Conservation (phyloP, 2,113 vertebrate species). For the Dasypus novemcinctus region DNA sequence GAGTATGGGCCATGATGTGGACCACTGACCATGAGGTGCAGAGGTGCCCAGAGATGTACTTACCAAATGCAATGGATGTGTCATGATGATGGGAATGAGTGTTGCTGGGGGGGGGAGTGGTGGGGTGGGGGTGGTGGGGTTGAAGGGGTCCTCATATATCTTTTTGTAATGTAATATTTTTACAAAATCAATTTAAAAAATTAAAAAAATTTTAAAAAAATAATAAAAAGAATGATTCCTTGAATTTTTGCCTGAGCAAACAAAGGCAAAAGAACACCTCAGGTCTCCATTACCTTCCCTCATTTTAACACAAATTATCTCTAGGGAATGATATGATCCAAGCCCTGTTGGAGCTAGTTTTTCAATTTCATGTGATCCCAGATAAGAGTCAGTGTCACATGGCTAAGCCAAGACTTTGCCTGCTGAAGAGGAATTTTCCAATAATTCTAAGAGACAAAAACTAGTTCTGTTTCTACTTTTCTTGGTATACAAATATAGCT, state of each 20-base stretch:
- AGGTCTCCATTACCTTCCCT: background rate
- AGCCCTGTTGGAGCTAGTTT: background rate
- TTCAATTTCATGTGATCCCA: background rate
- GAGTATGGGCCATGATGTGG: too few species aligned
- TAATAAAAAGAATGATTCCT: background rate
- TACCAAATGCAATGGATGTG: too few species aligned
- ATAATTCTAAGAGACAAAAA: background rate
- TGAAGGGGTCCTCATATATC: too few species aligned
- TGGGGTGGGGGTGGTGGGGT: too few species aligned
- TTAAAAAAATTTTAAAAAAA: too few species aligned
- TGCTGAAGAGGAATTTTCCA: background rate
- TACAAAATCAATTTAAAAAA: too few species aligned
- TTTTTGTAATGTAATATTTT: too few species aligned
- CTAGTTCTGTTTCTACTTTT: background rate
- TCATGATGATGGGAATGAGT: too few species aligned
- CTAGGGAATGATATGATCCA: background rate
- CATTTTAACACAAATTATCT: background rate
- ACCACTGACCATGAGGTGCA: too few species aligned
- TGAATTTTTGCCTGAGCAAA: background rate
- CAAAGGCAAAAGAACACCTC: background rate
- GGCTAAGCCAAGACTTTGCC: background rate
- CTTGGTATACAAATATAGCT: background rate
- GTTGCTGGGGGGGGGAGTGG: too few species aligned
- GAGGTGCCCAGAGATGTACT: too few species aligned
- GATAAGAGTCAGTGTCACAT: background rate